A percentile compares a stretch with the other conserved stretches of the same genome.
These are phyloP conservation scores for Sebastes ruberrimus DNA, from an alignment of 2,797 vertebrate genomes.

Conservation along the genomic window DNA sequence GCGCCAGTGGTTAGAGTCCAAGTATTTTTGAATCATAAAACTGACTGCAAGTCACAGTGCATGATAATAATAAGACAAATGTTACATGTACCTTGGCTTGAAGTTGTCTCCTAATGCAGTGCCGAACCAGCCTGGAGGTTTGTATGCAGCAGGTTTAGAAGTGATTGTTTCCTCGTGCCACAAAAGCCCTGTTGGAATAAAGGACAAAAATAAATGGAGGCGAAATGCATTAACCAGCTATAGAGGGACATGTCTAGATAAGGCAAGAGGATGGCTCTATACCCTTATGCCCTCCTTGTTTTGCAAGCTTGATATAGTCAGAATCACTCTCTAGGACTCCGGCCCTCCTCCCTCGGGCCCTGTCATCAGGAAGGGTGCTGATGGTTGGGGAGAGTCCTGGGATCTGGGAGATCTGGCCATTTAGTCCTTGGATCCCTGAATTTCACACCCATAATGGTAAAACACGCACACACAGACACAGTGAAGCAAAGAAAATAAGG, in stretches of 20 bases:
- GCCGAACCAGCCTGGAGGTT: conserved; percentile 60
- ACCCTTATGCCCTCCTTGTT: conserved; percentile 83
- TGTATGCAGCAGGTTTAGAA: conserved; percentile 50
- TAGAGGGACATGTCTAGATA: not conserved
- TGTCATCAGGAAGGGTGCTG: conserved; percentile 42
- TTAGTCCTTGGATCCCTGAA: conserved; percentile 6
- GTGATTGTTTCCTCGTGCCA: conserved; percentile 58
- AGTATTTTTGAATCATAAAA: not conserved
- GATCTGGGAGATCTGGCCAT: conserved; percentile 77
- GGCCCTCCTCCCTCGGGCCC: conserved; percentile 58
- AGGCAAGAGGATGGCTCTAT: not conserved
- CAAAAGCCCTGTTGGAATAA: conserved; percentile 70
- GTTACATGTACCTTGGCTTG: conserved; percentile 46
- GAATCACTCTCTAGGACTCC: conserved; percentile 74
- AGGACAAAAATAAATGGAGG: not conserved
- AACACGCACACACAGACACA: not conserved
- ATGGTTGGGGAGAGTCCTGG: conserved; percentile 74
- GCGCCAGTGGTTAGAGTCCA: too few relatives aligned
- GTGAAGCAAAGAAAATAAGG: not conserved
- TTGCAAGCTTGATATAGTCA: conserved; percentile 81
- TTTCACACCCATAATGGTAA: not conserved
- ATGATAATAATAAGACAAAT: not conserved
- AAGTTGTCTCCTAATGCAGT: conserved; percentile 5
- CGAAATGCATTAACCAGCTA: not conserved
- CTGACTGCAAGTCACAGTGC: not conserved